Evolutionary conservation across 2,797 vertebrate genomes (phyloP).

Genomic region (Selene dorsalis): DNA sequence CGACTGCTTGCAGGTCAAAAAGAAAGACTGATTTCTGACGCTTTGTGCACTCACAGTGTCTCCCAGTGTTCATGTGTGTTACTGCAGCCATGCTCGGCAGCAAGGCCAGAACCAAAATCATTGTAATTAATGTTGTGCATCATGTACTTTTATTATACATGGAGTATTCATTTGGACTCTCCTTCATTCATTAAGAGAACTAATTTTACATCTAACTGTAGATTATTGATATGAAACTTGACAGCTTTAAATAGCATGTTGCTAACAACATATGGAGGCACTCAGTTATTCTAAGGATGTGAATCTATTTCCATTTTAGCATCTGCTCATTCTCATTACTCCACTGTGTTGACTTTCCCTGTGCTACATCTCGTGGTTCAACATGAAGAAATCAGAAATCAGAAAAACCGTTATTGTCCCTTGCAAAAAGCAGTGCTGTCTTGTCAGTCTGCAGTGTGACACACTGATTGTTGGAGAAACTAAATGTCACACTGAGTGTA

Average conservation of each 20-base stretch:
- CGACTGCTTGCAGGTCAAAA: neutral
- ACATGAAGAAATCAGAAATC: too few species aligned
- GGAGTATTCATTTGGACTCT: neutral
- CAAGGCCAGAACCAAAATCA: neutral
- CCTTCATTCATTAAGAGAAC: too few species aligned
- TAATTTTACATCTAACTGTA: neutral
- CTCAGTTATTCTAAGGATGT: neutral
- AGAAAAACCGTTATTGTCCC: too few species aligned
- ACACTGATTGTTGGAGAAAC: conserved; percentile 42
- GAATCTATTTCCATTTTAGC: neutral
- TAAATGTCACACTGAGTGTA: conserved; percentile 45
- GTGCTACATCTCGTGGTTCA: neutral
- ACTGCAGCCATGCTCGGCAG: conserved; percentile 45
- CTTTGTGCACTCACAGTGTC: conserved; percentile 68
- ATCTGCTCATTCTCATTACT: neutral
- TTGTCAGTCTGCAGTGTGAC: conserved; percentile 17
- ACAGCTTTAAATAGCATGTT: neutral
- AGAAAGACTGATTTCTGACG: neutral
- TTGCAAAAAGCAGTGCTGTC: too few species aligned
- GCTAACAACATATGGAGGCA: neutral
- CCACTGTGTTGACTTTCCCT: neutral
- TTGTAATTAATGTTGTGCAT: neutral
- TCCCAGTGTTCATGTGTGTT: conserved; percentile 58
- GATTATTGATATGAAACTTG: neutral
- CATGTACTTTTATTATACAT: conserved; percentile 1